Evolutionary conservation across 2,797 vertebrate genomes (phyloP).

Genomic region (Enteromius thamalakanensis): DNA sequence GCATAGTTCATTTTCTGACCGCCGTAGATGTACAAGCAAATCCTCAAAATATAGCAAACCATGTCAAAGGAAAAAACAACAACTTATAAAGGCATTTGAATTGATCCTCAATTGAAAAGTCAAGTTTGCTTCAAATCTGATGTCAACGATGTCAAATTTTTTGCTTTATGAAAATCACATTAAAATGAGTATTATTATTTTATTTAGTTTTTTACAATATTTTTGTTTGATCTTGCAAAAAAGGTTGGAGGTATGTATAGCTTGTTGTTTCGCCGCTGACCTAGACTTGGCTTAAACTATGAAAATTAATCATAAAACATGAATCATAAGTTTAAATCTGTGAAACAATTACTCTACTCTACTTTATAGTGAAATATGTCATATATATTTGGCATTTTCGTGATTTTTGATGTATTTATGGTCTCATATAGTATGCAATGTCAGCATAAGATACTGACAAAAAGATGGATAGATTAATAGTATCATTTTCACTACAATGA

Average conservation of each 20-base stretch:
- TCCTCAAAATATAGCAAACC: background rate
- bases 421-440: background rate
- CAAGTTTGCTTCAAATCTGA: background rate
- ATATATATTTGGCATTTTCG: no score
- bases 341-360: background rate
- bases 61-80: background rate
- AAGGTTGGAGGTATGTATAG: no score
- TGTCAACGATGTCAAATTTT: background rate
- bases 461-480: no score
- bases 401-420: background rate
- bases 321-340: background rate
- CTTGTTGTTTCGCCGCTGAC: no score
- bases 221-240: background rate
- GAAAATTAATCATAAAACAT: background rate
- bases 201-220: no score
- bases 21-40: background rate
- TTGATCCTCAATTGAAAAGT: background rate
- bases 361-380: no score
- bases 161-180: background rate
- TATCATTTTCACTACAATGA: no score
- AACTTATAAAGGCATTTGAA: background rate
- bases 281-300: background rate
- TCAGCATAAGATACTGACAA: background rate
- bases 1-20: conserved; percentile 25
- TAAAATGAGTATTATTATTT: no score